A percentile compares a stretch with the other conserved stretches of the same genome.
phyloP scores from a whole-genome alignment of 2,888 invertebrate species.

The Luperina testacea region DNA sequence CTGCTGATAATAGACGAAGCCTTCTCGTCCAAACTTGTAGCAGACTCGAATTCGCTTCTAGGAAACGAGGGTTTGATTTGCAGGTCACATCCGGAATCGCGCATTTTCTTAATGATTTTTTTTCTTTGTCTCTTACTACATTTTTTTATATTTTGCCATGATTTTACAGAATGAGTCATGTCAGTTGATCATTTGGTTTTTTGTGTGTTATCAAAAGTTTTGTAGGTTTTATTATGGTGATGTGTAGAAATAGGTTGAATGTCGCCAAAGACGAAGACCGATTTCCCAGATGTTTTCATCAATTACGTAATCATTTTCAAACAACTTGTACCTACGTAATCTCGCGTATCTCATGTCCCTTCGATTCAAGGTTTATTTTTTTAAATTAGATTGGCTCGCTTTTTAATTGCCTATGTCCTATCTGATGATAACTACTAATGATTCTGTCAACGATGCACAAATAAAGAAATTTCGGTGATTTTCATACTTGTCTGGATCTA shows the following conservation, averaged over 20 bases:
- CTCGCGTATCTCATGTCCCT: too few species aligned
- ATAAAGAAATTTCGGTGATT: not conserved
- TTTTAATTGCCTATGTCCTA: too few species aligned
- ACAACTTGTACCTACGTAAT: not conserved
- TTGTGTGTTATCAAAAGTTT: not conserved
- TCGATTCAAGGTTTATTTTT: not conserved
- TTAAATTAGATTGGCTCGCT: not conserved
- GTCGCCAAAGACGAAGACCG: not conserved
- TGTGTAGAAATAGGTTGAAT: slow-evolving; percentile 3
- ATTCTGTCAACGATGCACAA: not conserved
- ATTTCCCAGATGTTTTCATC: not conserved
- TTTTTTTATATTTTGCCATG: slow-evolving; percentile 38
- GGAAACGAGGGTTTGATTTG: slow-evolving; percentile 32
- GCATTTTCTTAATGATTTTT: slow-evolving; percentile 35
- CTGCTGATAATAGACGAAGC: slow-evolving; percentile 68
- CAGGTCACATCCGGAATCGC: slow-evolving; percentile 40
- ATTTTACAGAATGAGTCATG: not conserved
- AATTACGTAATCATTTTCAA: not conserved
- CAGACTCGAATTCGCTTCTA: slow-evolving; percentile 50
- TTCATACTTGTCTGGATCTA: not conserved
- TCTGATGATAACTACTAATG: not conserved
- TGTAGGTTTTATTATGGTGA: slow-evolving; percentile 24
- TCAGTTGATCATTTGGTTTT: slow-evolving; percentile 29
- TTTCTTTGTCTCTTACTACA: slow-evolving; percentile 11
- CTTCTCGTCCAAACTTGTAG: slow-evolving; percentile 60